Percentiles rank a stretch among this genome's conserved stretches.
Conservation (phyloP, 2,888 invertebrate species). For the Lasioglossum vierecki region DNA sequence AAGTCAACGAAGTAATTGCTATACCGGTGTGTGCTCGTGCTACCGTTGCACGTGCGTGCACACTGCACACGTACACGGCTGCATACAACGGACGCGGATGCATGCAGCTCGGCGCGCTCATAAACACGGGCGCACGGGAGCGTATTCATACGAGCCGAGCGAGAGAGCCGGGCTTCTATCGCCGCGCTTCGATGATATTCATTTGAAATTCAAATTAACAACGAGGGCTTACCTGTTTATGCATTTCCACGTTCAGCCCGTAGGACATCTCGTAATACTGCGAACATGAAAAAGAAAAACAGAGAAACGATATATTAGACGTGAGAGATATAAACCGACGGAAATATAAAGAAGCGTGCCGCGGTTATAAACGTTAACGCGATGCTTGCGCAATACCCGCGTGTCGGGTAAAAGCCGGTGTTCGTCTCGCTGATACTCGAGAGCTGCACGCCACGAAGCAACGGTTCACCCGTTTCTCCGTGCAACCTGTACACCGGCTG, state of each 20-base stretch:
- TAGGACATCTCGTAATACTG: constrained; percentile 99
- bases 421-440: constrained; percentile 3
- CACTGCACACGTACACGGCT: background rate
- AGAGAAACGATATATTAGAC: constrained; percentile 54
- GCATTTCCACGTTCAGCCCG: constrained; percentile 98
- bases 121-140: background rate
- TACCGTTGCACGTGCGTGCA: constrained; percentile 38
- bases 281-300: constrained; percentile 58
- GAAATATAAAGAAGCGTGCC: constrained; percentile 36
- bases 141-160: constrained; percentile 10
- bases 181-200: constrained; percentile 45
- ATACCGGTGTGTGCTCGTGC: constrained; percentile 38
- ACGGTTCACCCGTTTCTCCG: background rate
- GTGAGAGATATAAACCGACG: constrained; percentile 38
- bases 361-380: constrained; percentile 45
- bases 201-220: constrained; percentile 57
- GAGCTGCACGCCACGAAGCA: constrained; percentile 2
- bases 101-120: background rate
- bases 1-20: constrained; percentile 64
- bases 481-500: background rate
- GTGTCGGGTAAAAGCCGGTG: constrained; percentile 1
- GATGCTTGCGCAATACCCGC: constrained; percentile 27
- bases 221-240: constrained; percentile 92
- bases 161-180: constrained; percentile 21
- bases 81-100: too few species aligned